Evolutionary conservation across 2,888 invertebrate genomes (phyloP).

Genomic region (Heliconius aoede): DNA sequence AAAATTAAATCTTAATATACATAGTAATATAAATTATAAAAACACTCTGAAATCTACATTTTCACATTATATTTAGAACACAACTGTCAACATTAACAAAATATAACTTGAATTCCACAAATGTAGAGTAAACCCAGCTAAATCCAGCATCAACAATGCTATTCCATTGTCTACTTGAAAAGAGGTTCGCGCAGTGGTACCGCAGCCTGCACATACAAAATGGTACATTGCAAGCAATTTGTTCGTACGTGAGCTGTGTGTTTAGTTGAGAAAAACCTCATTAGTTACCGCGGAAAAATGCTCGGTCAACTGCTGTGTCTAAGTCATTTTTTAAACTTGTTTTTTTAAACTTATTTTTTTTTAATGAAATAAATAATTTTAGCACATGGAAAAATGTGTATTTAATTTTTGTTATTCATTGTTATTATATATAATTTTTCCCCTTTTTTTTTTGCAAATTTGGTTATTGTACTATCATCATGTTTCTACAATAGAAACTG

Average conservation of each 20-base stretch:
- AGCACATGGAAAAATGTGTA: background rate
- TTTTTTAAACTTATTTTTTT: conserved; percentile 34
- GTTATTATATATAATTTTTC: no score
- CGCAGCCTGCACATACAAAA: conserved; percentile 42
- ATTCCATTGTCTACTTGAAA: conserved; percentile 45
- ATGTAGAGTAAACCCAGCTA: conserved; percentile 31
- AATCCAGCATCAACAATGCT: conserved; percentile 34
- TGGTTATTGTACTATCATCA: no score
- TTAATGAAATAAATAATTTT: no score
- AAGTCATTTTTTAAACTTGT: conserved; percentile 33
- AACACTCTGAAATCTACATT: no score
- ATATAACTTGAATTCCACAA: background rate
- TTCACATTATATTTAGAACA: no score
- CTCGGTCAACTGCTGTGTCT: conserved; percentile 41
- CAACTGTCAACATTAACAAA: background rate
- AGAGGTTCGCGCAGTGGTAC: conserved; percentile 40
- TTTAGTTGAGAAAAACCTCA: conserved; percentile 44
- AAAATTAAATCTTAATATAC: no score
- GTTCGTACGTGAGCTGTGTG: conserved; percentile 46
- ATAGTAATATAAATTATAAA: background rate
- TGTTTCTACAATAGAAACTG: no score
- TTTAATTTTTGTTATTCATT: background rate
- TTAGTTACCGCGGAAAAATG: conserved; percentile 48
- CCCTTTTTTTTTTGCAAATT: no score
- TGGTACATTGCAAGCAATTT: conserved; percentile 48